Evolutionary conservation across 2,797 vertebrate species (phyloP).

Genomic region (Takifugu rubripes): DNA sequence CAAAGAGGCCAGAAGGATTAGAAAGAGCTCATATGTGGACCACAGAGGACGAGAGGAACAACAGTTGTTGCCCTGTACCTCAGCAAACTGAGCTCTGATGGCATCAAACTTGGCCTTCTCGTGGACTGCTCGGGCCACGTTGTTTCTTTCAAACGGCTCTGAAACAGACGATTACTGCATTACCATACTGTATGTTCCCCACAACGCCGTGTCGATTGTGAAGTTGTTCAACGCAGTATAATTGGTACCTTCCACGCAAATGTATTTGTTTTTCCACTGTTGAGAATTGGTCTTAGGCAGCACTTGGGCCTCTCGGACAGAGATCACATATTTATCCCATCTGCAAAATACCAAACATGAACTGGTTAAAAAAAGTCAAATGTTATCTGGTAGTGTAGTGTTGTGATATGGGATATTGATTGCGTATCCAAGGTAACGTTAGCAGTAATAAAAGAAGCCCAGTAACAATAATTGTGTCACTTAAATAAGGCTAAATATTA

Average conservation of each 20-base stretch:
- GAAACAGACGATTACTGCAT: slow-evolving; percentile 48
- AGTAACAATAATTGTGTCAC: too few relatives aligned
- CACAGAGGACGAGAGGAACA: neutral
- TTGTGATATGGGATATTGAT: too few relatives aligned
- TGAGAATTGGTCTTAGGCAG: slow-evolving; percentile 77
- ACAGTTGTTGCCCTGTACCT: slow-evolving; percentile 68
- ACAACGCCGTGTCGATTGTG: neutral
- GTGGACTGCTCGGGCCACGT: slow-evolving; percentile 94
- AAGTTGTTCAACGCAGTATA: neutral
- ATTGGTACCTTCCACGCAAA: slow-evolving; percentile 90
- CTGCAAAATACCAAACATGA: slow-evolving; percentile 59
- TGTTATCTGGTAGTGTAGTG: neutral
- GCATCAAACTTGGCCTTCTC: slow-evolving; percentile 87
- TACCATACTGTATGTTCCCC: neutral
- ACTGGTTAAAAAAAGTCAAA: slow-evolving; percentile 1
- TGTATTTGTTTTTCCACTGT: slow-evolving; percentile 91
- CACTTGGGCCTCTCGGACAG: slow-evolving; percentile 86
- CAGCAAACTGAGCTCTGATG: slow-evolving; percentile 82
- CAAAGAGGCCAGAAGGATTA: slow-evolving; percentile 24
- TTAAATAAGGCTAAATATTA: too few relatives aligned
- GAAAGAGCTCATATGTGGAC: slow-evolving; percentile 18
- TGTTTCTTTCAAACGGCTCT: slow-evolving; percentile 95
- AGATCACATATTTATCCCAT: slow-evolving; percentile 88
- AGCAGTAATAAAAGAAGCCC: too few relatives aligned
- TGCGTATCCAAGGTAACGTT: too few relatives aligned